Evolutionary conservation across 1,140 invertebrate genomes (phyloP), one percentile per base, ranked within the genome.

Genomic region (Camponotus pennsylvanicus): DNA sequence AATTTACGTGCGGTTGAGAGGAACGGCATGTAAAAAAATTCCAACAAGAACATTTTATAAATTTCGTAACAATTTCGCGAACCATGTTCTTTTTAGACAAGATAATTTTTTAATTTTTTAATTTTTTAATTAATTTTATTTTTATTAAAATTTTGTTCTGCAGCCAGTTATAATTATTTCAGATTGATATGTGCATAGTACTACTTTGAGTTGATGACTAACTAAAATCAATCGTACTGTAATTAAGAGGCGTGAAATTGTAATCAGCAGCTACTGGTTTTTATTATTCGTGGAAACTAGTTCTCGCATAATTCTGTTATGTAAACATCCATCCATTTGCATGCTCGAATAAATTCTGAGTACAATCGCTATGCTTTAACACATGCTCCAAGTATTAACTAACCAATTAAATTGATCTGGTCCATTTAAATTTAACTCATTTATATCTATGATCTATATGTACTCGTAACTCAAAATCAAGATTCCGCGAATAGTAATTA

Each of bases 231-330:
- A 73, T 61, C 18, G 7, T 11, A 40, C 27, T 45, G 1, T 75
- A 75, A 83, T 83, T 83, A 73, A 83, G 40, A 82, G 40, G 55
- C 69, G 27, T 45, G 27, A 18, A 70, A 83, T 73, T 49, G 55
- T 49, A 6, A n/a, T 49, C 40, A 40, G 76, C 45, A 52, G 34
- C 21, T 45, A 21, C 37, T 70, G 21, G 21, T 59, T 73, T 82
- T 83, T 83, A 73, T 83, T 75, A 32, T 73, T 63, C 55, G 32
- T 32, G 18, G 40, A 83, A 83, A 83, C 40, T 21, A 80, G 64
- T 80, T 57, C 34, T 55, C 34, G 55, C 3, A 32, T 69, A 63
- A 75, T 49, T 75, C 42, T 45, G 4, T 45, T 27, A 55, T 64
- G 42, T 42, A 37, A 49, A 52, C n/a, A 2, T 42, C 6, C n/a